phyloP scores from a whole-genome alignment of 2,888 invertebrate species.

The Stegana nigrithorax region DNA sequence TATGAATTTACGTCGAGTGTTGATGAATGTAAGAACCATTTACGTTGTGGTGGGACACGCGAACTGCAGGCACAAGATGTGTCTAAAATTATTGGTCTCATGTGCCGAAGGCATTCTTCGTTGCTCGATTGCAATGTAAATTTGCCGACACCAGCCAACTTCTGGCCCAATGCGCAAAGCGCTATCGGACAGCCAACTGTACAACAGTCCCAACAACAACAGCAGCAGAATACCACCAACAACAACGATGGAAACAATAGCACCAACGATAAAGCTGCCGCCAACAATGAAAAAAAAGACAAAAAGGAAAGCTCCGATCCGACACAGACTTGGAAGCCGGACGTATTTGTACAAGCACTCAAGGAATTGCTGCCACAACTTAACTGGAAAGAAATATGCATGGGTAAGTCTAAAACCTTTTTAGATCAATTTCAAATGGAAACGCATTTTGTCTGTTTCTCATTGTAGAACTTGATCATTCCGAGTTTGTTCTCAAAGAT shows the following conservation, averaged over 20 bases:
- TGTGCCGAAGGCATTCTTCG: constrained; percentile 82
- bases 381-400: constrained; percentile 93
- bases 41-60: constrained; percentile 83
- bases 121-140: constrained; percentile 78
- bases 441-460: not conserved
- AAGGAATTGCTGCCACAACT: constrained; percentile 88
- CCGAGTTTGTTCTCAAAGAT: constrained; percentile 89
- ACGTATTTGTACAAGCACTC: constrained; percentile 91
- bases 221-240: constrained; percentile 49
- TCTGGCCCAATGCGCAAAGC: constrained; percentile 72
- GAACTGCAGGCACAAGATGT: constrained; percentile 87
- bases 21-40: constrained; percentile 88
- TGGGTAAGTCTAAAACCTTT: constrained; percentile 74
- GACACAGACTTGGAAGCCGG: constrained; percentile 86
- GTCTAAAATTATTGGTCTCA: constrained; percentile 86
- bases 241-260: constrained; percentile 50
- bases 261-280: not conserved
- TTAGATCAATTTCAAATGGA: not conserved
- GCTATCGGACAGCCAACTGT: constrained; percentile 43
- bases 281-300: constrained; percentile 53
- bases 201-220: constrained; percentile 31
- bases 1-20: constrained; percentile 87
- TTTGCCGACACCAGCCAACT: constrained; percentile 75
- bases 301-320: constrained; percentile 71
- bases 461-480: constrained; percentile 78